Percentiles rank a stretch among this genome's conserved stretches.
These are phyloP conservation scores for Allolobophora icterica DNA, from an alignment of 2,888 invertebrate species.

Conservation along the genomic window DNA sequence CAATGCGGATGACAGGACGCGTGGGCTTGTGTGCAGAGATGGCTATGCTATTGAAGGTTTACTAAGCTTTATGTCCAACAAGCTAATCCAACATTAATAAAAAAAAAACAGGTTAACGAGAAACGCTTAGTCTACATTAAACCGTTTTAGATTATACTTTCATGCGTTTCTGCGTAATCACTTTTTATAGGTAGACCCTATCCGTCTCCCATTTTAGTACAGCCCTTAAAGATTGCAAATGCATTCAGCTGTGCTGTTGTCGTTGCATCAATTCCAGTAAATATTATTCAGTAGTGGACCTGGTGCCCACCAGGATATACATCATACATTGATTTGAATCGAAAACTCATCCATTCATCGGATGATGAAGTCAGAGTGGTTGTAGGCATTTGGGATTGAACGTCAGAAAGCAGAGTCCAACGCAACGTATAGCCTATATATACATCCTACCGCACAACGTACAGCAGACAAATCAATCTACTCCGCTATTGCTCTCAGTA, in stretches of 20 bases:
- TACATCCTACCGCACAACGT: background rate
- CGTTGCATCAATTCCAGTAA: background rate
- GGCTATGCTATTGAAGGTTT: too few relatives aligned
- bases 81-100: too few relatives aligned
- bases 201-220: background rate
- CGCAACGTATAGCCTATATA: too few relatives aligned
- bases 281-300: background rate
- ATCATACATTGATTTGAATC: constrained; percentile 11
- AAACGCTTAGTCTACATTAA: too few relatives aligned
- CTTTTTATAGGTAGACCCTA: background rate
- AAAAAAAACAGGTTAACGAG: too few relatives aligned
- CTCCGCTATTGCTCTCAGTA: background rate
- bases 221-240: background rate
- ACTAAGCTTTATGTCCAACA: too few relatives aligned
- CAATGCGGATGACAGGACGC: too few relatives aligned
- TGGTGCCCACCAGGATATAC: background rate
- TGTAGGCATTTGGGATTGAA: background rate
- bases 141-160: background rate
- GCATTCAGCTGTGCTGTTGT: background rate
- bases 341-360: background rate
- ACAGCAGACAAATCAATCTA: background rate
- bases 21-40: too few relatives aligned
- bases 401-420: background rate
- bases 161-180: background rate
- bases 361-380: background rate